Evolutionary conservation across 2,797 vertebrate species (phyloP).

Genomic region (Clarias pachynema): DNA sequence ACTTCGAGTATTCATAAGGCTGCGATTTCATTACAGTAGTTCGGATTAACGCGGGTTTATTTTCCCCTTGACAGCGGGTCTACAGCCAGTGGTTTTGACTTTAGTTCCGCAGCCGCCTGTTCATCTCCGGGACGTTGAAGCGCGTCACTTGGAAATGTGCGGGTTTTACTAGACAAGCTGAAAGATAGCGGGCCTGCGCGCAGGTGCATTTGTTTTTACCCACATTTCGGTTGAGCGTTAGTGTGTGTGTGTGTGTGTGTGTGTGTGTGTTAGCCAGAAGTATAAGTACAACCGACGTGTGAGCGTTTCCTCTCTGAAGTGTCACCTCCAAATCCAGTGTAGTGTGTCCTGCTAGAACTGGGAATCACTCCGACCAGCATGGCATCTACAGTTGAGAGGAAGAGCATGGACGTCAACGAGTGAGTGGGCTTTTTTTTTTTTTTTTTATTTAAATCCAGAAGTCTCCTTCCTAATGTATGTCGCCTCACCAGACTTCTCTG

Average conservation of each 20-base stretch:
- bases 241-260: background rate
- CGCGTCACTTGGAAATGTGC: background rate
- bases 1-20: background rate
- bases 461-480: background rate
- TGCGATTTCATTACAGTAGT: background rate
- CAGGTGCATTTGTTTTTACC: background rate
- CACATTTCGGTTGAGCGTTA: background rate
- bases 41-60: background rate
- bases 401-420: slow-evolving; percentile 93
- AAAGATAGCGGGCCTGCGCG: background rate
- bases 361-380: slow-evolving; percentile 67
- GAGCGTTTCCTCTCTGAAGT: slow-evolving; percentile 14
- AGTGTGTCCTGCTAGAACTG: background rate
- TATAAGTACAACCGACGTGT: background rate
- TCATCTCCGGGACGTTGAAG: background rate
- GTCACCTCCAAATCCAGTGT: background rate
- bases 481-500: background rate
- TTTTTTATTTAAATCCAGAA: background rate
- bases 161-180: background rate
- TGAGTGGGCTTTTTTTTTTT: slow-evolving; percentile 74
- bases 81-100: background rate
- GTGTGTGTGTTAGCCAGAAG: background rate
- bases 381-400: slow-evolving; percentile 94
- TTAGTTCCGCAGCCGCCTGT: background rate
- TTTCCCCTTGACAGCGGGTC: background rate